These are phyloP conservation scores for Eunapius fragilis DNA, from an alignment of 37 sponge, comb jelly and placozoan species.

Conservation along the genomic window DNA sequence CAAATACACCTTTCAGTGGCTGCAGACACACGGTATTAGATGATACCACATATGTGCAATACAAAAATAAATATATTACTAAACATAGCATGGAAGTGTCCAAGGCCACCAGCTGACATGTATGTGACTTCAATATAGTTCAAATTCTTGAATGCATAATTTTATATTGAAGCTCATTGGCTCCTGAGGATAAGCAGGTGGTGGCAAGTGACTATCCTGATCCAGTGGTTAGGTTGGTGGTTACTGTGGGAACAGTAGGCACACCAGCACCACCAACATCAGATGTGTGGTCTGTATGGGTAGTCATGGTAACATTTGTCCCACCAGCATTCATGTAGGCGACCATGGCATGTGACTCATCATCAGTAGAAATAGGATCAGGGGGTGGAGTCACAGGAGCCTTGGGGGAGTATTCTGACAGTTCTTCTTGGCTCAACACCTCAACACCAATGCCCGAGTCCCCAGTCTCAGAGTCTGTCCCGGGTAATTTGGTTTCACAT, in stretches of 20 bases:
- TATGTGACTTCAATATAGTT: no score
- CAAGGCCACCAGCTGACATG: no score
- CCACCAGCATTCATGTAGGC: neutral
- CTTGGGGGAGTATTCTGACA: neutral
- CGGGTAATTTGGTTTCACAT: neutral
- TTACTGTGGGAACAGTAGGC: no score
- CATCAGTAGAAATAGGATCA: neutral
- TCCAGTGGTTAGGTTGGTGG: neutral
- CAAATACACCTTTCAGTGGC: no score
- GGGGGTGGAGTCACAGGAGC: neutral
- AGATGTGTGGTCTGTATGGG: neutral
- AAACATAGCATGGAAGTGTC: no score
- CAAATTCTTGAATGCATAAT: no score
- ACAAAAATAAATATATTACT: no score
- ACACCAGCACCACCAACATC: neutral
- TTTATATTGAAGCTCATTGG: no score
- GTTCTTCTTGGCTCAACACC: neutral
- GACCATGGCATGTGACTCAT: neutral
- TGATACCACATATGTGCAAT: no score
- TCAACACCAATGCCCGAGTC: slow-evolving; percentile 39
- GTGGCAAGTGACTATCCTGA: neutral
- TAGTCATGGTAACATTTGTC: neutral
- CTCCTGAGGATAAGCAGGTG: no score
- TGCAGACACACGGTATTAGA: no score
- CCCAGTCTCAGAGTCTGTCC: slow-evolving; percentile 26